phyloP scores from a whole-genome alignment of 2,888 invertebrate species.

The Strigamia transsilvanica region DNA sequence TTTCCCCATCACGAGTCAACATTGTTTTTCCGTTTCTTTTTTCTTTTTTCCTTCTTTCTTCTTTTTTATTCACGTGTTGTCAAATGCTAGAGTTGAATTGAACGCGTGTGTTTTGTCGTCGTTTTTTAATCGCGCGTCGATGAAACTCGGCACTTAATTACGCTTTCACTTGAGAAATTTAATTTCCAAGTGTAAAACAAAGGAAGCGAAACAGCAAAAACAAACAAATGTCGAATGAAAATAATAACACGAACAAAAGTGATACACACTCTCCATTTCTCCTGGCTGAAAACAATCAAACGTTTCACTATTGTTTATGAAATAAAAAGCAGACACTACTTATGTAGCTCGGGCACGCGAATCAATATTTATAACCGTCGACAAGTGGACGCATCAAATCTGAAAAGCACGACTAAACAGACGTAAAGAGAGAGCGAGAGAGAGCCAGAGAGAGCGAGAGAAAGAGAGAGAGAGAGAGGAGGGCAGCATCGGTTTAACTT shows the following conservation, averaged over 20 bases:
- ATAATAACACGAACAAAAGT: neutral
- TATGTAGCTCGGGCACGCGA: no score
- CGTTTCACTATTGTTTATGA: neutral
- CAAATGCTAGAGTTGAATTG: neutral
- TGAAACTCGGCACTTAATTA: conserved; percentile 20
- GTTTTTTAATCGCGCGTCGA: conserved; percentile 20
- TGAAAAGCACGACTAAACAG: conserved; percentile 9
- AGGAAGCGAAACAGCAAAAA: neutral
- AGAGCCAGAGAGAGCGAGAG: no score
- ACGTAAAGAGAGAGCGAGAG: neutral
- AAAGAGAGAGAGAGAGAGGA: neutral
- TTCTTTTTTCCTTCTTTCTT: neutral
- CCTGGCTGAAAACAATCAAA: no score
- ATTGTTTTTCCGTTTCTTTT: neutral
- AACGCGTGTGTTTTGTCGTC: neutral
- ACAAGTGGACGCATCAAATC: conserved; percentile 19
- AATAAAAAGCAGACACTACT: neutral
- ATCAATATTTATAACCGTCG: neutral
- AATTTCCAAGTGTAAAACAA: conserved; percentile 26
- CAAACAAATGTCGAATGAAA: neutral
- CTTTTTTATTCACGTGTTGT: neutral
- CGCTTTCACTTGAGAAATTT: neutral
- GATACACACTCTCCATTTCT: no score
- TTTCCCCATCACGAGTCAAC: neutral
- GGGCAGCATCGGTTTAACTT: conserved; percentile 4